Base-by-base conservation (phyloP, 1,140 invertebrate genomes). In the Drosophila orena region DNA sequence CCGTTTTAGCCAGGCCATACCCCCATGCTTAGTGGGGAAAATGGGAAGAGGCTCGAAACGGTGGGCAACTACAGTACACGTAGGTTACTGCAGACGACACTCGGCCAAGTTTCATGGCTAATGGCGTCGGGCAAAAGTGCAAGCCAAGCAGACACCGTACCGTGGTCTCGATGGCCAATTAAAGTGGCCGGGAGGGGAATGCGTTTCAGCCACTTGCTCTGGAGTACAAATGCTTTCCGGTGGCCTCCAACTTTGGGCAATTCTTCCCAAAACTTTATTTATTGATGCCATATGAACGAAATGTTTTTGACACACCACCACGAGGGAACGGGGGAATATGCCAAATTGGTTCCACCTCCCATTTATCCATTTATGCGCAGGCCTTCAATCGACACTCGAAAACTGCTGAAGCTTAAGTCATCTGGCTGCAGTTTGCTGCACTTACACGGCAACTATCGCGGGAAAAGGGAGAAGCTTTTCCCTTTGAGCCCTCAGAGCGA, bases 151-250 rank as follows among this genome's bases (percentile, higher is more conserved):
- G 62, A 59, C 61, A 37, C 60, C 75, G 69, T 83, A 24, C 73
- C 79, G 71, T 72, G 83, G 81, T 79, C 79, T 88, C 71, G 75
- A 86, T 79, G 76, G 84, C 52, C 83, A 86, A 86, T 86, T 86
- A 86, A 79, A 79, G 76, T 81, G 60, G 37, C 22, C 50, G 57
- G 54, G 73, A 68, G 73, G 42, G 20, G 40, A 43, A 61, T 47
- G 56, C 59, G 52, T 54, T 20, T 37, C 58, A 65, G 56, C 56
- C 61, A 60, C 61, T 47, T 47, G 22, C 30, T 37, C 58, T 57
- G 81, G 24, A 24, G 24, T 24, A 4, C 4, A 4, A 24, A 24
- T 24, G 24, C 24, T 0, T 0, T 4, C 4, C 4, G 4, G 40
- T 42, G n/a, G 40, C 3, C 8, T 38, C 5, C 1, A 38, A 14